phyloP scores from a whole-genome alignment of 2,797 vertebrate species.

The Gobio occitaniae region DNA sequence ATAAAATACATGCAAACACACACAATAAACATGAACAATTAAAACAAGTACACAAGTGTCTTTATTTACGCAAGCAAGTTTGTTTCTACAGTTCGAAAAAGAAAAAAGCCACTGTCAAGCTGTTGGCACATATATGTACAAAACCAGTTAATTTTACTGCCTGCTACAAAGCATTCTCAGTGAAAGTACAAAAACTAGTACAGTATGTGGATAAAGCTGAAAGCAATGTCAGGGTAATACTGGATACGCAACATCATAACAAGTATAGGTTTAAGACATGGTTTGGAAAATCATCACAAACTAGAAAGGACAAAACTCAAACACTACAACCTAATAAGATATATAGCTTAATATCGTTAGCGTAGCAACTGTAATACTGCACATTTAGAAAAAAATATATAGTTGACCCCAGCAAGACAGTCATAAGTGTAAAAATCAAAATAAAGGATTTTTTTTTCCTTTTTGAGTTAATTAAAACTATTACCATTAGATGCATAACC shows the following conservation, averaged over 20 bases:
- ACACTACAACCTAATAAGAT: constrained; percentile 88
- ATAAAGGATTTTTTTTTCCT: constrained; percentile 41
- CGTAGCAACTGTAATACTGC: constrained; percentile 88
- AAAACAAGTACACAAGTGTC: constrained; percentile 93
- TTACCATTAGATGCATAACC: constrained; percentile 96
- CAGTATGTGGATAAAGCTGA: constrained; percentile 70
- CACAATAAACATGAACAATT: constrained; percentile 17
- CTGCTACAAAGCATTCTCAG: constrained; percentile 96
- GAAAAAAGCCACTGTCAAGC: constrained; percentile 90
- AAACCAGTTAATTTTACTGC: constrained; percentile 92
- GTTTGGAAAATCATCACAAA: constrained; percentile 86
- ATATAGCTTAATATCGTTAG: constrained; percentile 90
- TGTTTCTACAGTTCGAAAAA: constrained; percentile 95
- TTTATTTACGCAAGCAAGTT: constrained; percentile 99
- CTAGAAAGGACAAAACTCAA: constrained; percentile 84
- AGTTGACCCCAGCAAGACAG: constrained; percentile 48
- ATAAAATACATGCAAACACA: neutral
- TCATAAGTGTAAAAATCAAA: constrained; percentile 45
- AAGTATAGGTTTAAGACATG: constrained; percentile 84
- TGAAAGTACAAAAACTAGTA: constrained; percentile 93
- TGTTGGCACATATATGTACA: constrained; percentile 99
- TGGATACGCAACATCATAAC: constrained; percentile 82
- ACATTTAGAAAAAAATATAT: constrained; percentile 82
- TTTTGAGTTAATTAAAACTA: constrained; percentile 83
- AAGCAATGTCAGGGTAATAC: constrained; percentile 75